Evolutionary conservation across 1,140 invertebrate genomes (phyloP).

Genomic region (Conus betulinus): DNA sequence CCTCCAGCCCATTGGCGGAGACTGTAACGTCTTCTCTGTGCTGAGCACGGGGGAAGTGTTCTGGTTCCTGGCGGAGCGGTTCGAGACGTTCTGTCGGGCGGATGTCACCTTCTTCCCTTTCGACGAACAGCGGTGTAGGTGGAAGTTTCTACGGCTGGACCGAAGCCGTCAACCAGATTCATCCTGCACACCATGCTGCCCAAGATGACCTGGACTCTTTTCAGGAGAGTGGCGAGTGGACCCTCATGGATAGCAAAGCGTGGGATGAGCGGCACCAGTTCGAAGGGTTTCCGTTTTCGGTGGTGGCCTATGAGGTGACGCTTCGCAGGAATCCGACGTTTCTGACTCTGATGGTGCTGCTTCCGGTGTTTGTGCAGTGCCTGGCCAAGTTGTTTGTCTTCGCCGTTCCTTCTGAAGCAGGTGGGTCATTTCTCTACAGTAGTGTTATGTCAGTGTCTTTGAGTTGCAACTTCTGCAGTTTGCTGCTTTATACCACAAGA

Average conservation of each 20-base stretch:
- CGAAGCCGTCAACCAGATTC: slow-evolving; percentile 77
- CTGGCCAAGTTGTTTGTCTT: slow-evolving; percentile 39
- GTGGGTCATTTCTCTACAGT: neutral
- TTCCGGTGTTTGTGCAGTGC: slow-evolving; percentile 32
- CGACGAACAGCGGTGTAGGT: slow-evolving; percentile 86
- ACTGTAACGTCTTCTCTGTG: neutral
- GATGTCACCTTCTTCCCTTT: slow-evolving; percentile 32
- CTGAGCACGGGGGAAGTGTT: neutral
- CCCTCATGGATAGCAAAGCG: neutral
- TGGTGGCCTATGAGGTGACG: slow-evolving; percentile 10
- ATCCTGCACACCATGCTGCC: neutral
- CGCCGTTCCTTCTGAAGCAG: slow-evolving; percentile 38
- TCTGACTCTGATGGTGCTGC: slow-evolving; percentile 25
- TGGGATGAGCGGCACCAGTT: too few relatives aligned
- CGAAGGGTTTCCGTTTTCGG: neutral
- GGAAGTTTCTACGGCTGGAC: slow-evolving; percentile 98
- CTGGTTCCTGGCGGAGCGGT: slow-evolving; percentile 21
- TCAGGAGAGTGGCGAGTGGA: slow-evolving; percentile 31
- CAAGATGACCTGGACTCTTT: neutral
- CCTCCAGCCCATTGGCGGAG: slow-evolving; percentile 9
- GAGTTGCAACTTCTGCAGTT: too few relatives aligned
- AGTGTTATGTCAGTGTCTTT: too few relatives aligned
- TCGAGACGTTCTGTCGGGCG: slow-evolving; percentile 26
- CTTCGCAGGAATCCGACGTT: slow-evolving; percentile 17
- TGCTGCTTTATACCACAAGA: too few relatives aligned